Evolutionary conservation across 2,797 vertebrate genomes (phyloP), one percentile per base, ranked within the genome.

Genomic region (Myotis pilosus): DNA sequence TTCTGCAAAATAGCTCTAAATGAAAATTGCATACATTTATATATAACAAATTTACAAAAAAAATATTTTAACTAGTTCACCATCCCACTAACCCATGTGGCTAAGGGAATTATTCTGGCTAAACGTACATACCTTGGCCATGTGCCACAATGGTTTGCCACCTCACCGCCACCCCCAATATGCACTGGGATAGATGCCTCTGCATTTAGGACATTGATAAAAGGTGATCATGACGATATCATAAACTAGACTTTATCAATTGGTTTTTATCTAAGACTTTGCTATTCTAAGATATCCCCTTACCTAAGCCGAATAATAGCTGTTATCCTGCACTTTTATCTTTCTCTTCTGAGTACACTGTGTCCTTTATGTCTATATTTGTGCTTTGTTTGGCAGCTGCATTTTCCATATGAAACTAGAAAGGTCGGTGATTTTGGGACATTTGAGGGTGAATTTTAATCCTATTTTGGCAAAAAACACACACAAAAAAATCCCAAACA

Each of bases 101-200:
- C 47, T 83, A 28, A 60, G 33, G 20, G 6, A 75, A n/a, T 49
- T 72, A n/a, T 51, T 95, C 19, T 84, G 71, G 4, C 19, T 89
- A 36, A 75, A 9, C 1, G 1, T 60, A 36, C 33, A 72, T 2
- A 22, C 8, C 5, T 6, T 25, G 25, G 8, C 47, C 22, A 51
- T 4, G 15, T 53, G 8, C 9, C 57, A 5, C 3, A 25, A 16
- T 20, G 38, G 13, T 36, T 79, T 80, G 47, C 25, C 25, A 9
- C 16, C 8, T 1, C 15, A 16, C 44, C 2, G 3, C 2, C 28
- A 4, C n/a, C 2, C 13, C 3, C 1, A 20, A 10, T 28, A 28
- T 11, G 2, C n/a, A 8, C 25, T 71, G 30, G 1, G 1, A 11
- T 4, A 76, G 9, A 11, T 85, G 36, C n/a, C 55, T 90, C 23